These are phyloP conservation scores for Dolichallabes microphthalmus DNA, from an alignment of 2,113 vertebrate species.

Conservation along the genomic window DNA sequence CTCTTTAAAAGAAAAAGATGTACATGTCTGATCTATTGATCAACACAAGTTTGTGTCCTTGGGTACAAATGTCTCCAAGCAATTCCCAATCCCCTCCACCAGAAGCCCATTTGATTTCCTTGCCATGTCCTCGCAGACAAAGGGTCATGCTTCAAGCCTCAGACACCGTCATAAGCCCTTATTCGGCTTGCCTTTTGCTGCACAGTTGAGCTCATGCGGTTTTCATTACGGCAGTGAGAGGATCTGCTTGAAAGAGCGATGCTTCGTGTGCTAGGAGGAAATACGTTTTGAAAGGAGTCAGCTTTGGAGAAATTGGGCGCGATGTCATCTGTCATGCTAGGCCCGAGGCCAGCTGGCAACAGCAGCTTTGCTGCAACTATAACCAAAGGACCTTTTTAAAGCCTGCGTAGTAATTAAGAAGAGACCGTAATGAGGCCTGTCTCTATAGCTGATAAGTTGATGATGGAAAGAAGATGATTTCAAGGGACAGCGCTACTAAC, in stretches of 20 bases:
- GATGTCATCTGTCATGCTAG: constrained; percentile 23
- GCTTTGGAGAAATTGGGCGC: constrained; percentile 10
- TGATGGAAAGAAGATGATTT: not conserved
- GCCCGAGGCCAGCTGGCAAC: not conserved
- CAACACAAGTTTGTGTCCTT: not conserved
- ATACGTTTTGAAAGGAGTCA: constrained; percentile 22
- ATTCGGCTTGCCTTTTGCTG: constrained; percentile 3
- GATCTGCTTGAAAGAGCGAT: not conserved
- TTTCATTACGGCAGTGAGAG: constrained; percentile 27
- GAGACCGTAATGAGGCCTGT: constrained; percentile 1
- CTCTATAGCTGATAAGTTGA: not conserved
- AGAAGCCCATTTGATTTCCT: constrained; percentile 15
- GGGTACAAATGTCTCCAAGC: not conserved
- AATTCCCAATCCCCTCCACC: constrained; percentile 7
- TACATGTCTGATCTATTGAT: constrained; percentile 22
- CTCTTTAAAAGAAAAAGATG: not conserved
- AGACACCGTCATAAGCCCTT: not conserved
- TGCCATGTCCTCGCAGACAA: constrained; percentile 24
- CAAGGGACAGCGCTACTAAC: not conserved
- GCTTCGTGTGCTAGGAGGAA: not conserved
- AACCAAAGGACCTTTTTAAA: constrained; percentile 13
- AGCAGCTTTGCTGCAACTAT: constrained; percentile 20
- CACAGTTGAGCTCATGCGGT: constrained; percentile 5
- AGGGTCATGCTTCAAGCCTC: not conserved
- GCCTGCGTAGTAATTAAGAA: constrained; percentile 13